Evolutionary conservation across 1,140 invertebrate species (phyloP), one percentile per base, ranked within the genome.

Genomic region (Tribolium castaneum): DNA sequence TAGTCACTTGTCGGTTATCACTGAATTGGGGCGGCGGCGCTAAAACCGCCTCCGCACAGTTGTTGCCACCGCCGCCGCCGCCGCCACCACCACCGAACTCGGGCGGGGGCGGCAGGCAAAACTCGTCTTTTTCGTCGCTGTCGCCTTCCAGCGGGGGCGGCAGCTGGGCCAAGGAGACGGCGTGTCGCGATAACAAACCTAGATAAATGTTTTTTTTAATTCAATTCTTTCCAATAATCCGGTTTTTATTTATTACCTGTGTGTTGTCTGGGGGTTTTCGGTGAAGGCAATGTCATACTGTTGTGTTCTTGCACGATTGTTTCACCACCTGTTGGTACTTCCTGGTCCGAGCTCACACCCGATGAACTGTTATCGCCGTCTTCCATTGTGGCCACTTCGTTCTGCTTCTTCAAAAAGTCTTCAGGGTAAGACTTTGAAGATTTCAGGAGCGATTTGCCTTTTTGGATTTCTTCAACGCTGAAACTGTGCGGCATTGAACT

Each of bases 311-410:
- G 87, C 84, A 52, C 87, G 86, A 0, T 56, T 52, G 84, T 86
- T 34, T 85, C 78, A 49, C 51, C 34, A 85, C 86, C 49, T 86
- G 87, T 66, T 86, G 86, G 0, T 84, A 93, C 87, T 82, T 96
- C 95, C 83, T 96, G 94, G 85, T 96, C 95, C 22, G 94, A 95
- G 76, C 94, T 95, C 0, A 96, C 94, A 0, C 94, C 95, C 56
- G 93, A 95, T 6, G 94, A 96, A 76, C 94, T 95, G 86, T 96
- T 96, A 85, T 96, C 95, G 34, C 93, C 94, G 85, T 95, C 94
- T 87, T 94, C 94, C 6, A 91, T 87, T 0, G 71, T 78, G 52
- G 30, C 79, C 0, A 80, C 83, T 84, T 90, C 89, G 39, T 88
- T 90, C 83, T 89, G 87, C 80, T 91, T 92, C 83, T 89, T 82